Base-by-base conservation (phyloP, 2,888 invertebrate species). In the Eilema depressum region DNA sequence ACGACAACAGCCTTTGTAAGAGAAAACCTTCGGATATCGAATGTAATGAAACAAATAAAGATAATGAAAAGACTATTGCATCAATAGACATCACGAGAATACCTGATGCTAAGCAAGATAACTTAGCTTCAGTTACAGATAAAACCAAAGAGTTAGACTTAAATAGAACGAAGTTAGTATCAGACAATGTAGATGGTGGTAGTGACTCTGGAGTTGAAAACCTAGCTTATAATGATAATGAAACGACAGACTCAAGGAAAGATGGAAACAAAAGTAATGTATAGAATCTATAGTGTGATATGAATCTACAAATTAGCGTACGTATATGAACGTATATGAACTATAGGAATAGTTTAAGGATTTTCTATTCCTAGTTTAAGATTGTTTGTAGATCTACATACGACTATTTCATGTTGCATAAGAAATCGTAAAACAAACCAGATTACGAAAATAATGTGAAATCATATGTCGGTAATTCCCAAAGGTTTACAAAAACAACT, bases 1-100 rank as follows among this genome's bases (percentile, higher is more conserved):
- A 90, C 66, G 95, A 95, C 73, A 96, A 96, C 83, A 96, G 96
- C 82, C 95, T 96, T 80, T 96, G 96, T 69, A 96, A 96, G 85
- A 96, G 96, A 82, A 96, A 96, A 78, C 92, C 83, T 14, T 71
- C 82, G 56, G 94, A 95, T 74, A 80, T 94, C 10, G 95, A 95
- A 84, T 84, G 88, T 64, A 86, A 82, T 67, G 92, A 93, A 23
- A 80, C 82, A 26, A 80, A 71, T 41, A 88, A 88, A 70, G 89
- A 90, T 53, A 77, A 82, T 1, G 88, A 87, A 57, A 91, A 88
- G 78, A 68, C 69, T 23, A 81, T 75, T 37, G 59, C 81, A 26
- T 70, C 88, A 70, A 80, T 85, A 91, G 93, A 93, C 88, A 91
- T 86, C 88, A 85, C 85, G 85, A 83, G 76, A 75, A 89, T 86